Conservation (phyloP, 2,113 vertebrate genomes). For the Sus scrofa region DNA sequence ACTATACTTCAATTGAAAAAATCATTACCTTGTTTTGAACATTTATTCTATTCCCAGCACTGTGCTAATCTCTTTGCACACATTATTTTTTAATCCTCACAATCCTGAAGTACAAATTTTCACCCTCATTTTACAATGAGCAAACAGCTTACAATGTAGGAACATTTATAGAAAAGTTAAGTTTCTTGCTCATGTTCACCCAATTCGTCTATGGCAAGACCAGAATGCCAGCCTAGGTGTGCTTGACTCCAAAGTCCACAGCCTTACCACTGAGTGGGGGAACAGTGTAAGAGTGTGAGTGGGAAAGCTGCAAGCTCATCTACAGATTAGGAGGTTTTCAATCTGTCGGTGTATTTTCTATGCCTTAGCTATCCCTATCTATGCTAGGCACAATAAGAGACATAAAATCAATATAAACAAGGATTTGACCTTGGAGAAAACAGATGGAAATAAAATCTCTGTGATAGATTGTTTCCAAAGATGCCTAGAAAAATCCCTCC, state of each 20-base stretch:
- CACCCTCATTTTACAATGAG: background rate
- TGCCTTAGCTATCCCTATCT: background rate
- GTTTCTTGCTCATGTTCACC: background rate
- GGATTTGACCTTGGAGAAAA: background rate
- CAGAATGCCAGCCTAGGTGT: background rate
- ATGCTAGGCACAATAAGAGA: background rate
- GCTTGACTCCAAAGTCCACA: background rate
- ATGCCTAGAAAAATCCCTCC: background rate
- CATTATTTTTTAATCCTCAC: constrained; percentile 29
- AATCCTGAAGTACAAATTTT: constrained; percentile 40
- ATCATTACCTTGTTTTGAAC: constrained; percentile 25
- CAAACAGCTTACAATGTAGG: background rate
- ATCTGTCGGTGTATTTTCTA: background rate
- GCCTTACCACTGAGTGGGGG: background rate
- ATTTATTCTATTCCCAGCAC: constrained; percentile 36
- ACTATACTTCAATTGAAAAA: background rate
- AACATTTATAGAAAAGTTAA: constrained; percentile 54
- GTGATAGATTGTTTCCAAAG: background rate
- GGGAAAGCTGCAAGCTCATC: background rate
- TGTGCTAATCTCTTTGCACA: background rate
- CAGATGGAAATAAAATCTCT: background rate
- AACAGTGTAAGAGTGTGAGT: background rate
- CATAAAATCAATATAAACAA: background rate
- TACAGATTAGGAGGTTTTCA: background rate
- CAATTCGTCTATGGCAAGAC: background rate